Evolutionary conservation across 2,113 vertebrate species (phyloP), one percentile per base, ranked within the genome.

Genomic region (Otolemur garnettii): DNA sequence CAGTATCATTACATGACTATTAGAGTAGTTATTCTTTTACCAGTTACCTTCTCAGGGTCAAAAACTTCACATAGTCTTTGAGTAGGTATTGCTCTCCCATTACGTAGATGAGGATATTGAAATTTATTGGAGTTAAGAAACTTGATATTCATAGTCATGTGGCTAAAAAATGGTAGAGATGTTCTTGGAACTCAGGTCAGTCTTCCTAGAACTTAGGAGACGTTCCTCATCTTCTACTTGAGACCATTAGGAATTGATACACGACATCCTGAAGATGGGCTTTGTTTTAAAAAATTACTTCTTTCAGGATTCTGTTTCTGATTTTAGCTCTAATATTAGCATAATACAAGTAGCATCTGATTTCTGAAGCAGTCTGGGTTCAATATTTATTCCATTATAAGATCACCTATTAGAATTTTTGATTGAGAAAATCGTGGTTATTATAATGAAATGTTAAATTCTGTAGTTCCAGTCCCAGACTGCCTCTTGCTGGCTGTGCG

Each of bases 341-440:
- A 42, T 82, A 60, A 88, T 55, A 11, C 24, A 87, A 11, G 30
- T 19, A 74, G 83, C 57, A 22, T 62, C 21, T 82, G 85, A 84
- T 93, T 82, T 87, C 62, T 77, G 81, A 60, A 83, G 38, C 55
- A 79, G 6, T 42, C 30, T 12, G 57, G 93, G 79, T 81, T 94
- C 35, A 64, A 80, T 93, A n/a, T 72, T 90, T 85, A 82, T 87
- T 87, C 82, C 7, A 11, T 35, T 81, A 50, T 85, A 84, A 86
- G 72, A 93, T 90, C 53, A 71, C 79, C 85, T 72, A 45, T 96
- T 94, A 79, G 62, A 94, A 87, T 80, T 94, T 88, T 81, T 94
- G 74, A 87, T 96, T 86, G 55, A 87, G 85, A 83, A 94, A 95
- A 74, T 84, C 28, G 87, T 81, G 79, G 26, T 71, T 28, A 24